Conservation (phyloP, 2,888 invertebrate genomes). For the Eurytoma adleriae region DNA sequence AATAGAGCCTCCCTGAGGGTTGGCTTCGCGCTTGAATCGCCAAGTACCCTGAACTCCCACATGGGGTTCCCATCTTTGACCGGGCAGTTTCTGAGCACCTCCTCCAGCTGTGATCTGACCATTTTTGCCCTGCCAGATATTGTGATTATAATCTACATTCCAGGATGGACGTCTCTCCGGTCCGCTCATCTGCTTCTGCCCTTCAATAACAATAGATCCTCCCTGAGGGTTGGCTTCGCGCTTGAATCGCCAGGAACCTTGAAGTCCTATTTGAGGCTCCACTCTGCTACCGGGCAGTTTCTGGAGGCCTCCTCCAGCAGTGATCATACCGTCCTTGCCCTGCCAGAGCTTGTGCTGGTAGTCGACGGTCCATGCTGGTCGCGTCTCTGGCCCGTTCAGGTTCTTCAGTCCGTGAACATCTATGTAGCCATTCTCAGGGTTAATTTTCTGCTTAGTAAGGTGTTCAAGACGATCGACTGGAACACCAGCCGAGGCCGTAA, state of each 20-base stretch:
- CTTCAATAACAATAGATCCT: conserved; percentile 20
- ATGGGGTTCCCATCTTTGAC: conserved; percentile 55
- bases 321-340: conserved; percentile 57
- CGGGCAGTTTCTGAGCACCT: conserved; percentile 58
- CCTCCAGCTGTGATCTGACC: conserved; percentile 58
- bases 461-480: no score
- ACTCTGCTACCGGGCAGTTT: conserved; percentile 57
- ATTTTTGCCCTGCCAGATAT: conserved; percentile 57
- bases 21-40: conserved; percentile 53
- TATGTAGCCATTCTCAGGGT: no score
- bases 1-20: conserved; percentile 57
- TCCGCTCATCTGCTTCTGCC: conserved; percentile 56
- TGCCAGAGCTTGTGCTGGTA: conserved; percentile 59
- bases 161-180: conserved; percentile 58
- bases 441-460: no score
- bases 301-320: conserved; percentile 57
- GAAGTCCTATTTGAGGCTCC: not conserved
- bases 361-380: conserved; percentile 57
- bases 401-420: no score
- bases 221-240: conserved; percentile 37
- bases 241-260: not conserved
- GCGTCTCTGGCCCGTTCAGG: conserved; percentile 57
- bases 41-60: conserved; percentile 59
- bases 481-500: not conserved
- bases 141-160: conserved; percentile 59